These are phyloP conservation scores for Tupaia tana DNA, from an alignment of 2,113 vertebrate species.

Conservation along the genomic window DNA sequence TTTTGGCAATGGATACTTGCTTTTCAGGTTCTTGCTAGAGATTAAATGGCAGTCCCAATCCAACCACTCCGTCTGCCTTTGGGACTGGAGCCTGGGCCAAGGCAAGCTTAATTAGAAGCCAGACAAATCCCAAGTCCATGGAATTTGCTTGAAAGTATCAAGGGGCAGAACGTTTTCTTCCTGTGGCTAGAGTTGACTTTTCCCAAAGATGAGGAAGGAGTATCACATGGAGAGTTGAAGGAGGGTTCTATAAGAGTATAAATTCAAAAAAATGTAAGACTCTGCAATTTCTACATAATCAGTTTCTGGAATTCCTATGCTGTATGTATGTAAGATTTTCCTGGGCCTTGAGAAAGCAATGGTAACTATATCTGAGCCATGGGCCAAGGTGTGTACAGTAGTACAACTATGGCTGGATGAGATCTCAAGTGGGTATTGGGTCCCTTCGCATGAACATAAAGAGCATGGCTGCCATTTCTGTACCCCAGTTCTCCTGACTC, in stretches of 20 bases:
- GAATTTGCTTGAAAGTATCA: slow-evolving; percentile 42
- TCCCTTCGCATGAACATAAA: neutral
- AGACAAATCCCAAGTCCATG: neutral
- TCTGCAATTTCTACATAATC: neutral
- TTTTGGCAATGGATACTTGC: slow-evolving; percentile 11
- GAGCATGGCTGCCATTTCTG: neutral
- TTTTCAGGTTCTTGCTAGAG: slow-evolving; percentile 7
- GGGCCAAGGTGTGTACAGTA: neutral
- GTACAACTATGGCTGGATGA: neutral
- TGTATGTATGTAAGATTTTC: neutral
- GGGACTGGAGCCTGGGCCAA: neutral
- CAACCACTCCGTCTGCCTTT: slow-evolving; percentile 3
- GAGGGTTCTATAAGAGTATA: neutral
- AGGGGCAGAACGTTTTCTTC: neutral
- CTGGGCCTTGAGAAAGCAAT: neutral
- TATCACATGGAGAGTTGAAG: neutral
- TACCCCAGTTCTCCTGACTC: neutral
- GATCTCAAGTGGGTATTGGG: neutral
- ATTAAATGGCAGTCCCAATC: slow-evolving; percentile 17
- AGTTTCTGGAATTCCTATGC: neutral
- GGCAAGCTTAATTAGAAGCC: slow-evolving; percentile 10
- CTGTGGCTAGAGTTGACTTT: neutral
- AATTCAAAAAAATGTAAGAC: neutral
- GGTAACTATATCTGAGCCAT: neutral
- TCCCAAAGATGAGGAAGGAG: slow-evolving; percentile 17